Conservation (phyloP, 1,140 invertebrate genomes). For the Meloidogyne floridensis region DNA sequence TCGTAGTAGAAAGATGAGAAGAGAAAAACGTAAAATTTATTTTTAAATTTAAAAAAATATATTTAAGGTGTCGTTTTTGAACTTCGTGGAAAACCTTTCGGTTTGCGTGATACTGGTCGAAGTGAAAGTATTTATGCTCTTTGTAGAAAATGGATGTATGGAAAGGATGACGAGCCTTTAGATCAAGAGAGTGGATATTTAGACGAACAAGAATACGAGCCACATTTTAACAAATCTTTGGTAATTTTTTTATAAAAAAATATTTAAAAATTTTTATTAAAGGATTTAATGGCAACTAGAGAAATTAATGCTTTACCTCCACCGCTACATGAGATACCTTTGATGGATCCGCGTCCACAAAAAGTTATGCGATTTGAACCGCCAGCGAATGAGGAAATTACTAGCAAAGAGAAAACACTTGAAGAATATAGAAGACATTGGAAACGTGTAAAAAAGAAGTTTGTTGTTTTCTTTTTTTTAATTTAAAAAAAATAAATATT, state of each 20-base stretch:
- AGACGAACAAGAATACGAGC: conserved; percentile 25
- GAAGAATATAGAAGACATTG: conserved; percentile 44
- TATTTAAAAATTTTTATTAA: not conserved
- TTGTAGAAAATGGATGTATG: conserved; percentile 58
- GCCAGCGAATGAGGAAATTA: not conserved
- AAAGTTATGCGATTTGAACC: conserved; percentile 26
- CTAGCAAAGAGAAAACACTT: conserved; percentile 19
- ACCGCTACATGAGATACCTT: conserved; percentile 25
- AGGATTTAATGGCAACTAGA: conserved; percentile 55
- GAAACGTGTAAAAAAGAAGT: conserved; percentile 53
- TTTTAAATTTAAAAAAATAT: conserved; percentile 12
- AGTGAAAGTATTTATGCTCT: conserved; percentile 46
- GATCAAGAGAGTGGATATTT: conserved; percentile 27
- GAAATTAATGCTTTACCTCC: conserved; percentile 45
- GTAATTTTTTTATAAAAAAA: not conserved
- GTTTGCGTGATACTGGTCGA: conserved; percentile 42
- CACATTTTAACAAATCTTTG: not conserved
- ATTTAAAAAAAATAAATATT: not conserved
- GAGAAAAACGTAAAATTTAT: conserved; percentile 44
- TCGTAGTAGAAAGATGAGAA: conserved; percentile 38
- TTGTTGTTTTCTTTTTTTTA: no score
- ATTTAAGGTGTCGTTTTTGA: conserved; percentile 50
- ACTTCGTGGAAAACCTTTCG: conserved; percentile 52
- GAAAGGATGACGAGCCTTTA: conserved; percentile 52
- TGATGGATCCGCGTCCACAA: conserved; percentile 43